Conservation (phyloP, 2,797 vertebrate species). For the Paramormyrops hopkinsi region DNA sequence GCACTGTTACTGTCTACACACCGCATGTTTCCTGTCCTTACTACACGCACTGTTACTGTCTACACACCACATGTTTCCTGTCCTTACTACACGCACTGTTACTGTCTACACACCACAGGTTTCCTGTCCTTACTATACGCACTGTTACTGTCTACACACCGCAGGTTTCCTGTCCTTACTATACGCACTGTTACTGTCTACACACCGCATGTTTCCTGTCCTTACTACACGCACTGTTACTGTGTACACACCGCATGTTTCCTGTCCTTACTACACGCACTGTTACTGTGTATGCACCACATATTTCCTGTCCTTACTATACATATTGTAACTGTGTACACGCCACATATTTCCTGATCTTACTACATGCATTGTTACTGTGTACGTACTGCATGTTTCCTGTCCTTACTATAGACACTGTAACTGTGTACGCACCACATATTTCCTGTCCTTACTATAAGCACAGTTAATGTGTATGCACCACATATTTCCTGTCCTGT, state of each 20-base stretch:
- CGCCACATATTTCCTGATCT: neutral
- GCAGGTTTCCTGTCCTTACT: neutral
- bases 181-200: neutral
- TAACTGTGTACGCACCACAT: neutral
- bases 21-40: neutral
- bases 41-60: neutral
- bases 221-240: neutral
- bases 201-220: neutral
- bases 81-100: neutral
- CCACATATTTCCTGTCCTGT: neutral
- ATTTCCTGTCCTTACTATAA: neutral
- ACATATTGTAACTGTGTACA: neutral
- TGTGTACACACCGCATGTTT: too few species aligned
- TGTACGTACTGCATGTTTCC: neutral
- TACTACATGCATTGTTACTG: neutral
- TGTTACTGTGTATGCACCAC: too few species aligned
- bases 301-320: too few species aligned
- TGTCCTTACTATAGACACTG: neutral
- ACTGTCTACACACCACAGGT: neutral
- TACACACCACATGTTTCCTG: neutral
- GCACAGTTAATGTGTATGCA: neutral
- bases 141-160: neutral
- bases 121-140: neutral
- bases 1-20: neutral
- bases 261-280: too few species aligned